Evolutionary conservation across 2,797 vertebrate species (phyloP).

Genomic region (Eutrigla gurnardus): DNA sequence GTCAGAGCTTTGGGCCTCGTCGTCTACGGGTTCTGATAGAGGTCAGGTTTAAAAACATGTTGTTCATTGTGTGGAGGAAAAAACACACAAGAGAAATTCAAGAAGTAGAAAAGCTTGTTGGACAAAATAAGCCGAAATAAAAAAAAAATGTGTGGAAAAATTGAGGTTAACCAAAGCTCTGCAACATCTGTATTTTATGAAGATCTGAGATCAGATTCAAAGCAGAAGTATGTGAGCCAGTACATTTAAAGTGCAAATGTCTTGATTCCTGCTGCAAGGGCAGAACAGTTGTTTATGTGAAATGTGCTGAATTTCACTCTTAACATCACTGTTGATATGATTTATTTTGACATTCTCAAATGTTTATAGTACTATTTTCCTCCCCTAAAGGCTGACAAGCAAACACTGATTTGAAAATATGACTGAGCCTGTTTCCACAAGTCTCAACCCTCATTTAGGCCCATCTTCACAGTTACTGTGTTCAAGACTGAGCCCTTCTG

Average conservation of each 20-base stretch:
- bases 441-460: not conserved
- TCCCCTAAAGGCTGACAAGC: not conserved
- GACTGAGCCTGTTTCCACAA: not conserved
- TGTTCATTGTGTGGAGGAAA: no score
- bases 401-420: not conserved
- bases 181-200: not conserved
- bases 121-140: no score
- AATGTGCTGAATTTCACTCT: not conserved
- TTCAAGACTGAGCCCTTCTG: constrained; percentile 12
- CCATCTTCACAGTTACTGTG: not conserved
- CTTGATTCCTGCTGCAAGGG: not conserved
- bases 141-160: not conserved
- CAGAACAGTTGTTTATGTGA: not conserved
- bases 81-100: no score
- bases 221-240: not conserved
- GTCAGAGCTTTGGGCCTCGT: no score
- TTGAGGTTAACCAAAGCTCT: not conserved
- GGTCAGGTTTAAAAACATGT: no score
- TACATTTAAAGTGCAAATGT: not conserved
- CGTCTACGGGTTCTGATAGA: no score
- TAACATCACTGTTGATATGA: no score
- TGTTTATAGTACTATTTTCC: not conserved
- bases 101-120: no score
- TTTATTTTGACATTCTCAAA: not conserved
- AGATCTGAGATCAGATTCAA: not conserved